Evolutionary conservation across 2,888 invertebrate genomes (phyloP).

Genomic region (Icerya purchasi): DNA sequence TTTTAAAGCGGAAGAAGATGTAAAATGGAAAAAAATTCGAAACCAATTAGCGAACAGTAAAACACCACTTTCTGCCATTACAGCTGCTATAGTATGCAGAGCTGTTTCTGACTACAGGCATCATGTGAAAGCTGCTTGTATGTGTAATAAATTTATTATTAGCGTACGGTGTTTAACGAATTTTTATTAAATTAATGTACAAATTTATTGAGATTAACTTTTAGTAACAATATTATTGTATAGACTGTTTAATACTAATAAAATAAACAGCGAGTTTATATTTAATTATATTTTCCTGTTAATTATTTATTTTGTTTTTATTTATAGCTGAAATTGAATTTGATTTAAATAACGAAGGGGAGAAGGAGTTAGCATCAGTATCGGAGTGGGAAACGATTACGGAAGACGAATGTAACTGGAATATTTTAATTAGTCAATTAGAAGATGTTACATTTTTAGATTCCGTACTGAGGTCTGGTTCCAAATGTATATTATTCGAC

Average conservation of each 20-base stretch:
- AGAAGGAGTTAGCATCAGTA: conserved; percentile 8
- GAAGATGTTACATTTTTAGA: conserved; percentile 69
- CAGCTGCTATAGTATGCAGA: conserved; percentile 63
- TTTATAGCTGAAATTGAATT: conserved; percentile 3
- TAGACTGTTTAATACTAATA: too few relatives aligned
- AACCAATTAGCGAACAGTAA: conserved; percentile 14
- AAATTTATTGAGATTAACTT: too few relatives aligned
- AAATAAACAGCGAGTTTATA: not conserved
- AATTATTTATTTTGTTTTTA: not conserved
- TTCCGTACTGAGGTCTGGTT: conserved; percentile 17
- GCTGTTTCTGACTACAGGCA: conserved; percentile 33
- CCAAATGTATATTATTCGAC: too few relatives aligned
- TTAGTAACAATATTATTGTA: too few relatives aligned
- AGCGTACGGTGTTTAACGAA: not conserved
- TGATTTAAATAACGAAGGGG: conserved; percentile 15
- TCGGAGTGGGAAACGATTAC: conserved; percentile 16
- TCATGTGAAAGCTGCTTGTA: conserved; percentile 4
- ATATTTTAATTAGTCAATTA: conserved; percentile 61
- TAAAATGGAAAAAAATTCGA: conserved; percentile 13
- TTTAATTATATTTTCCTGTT: not conserved
- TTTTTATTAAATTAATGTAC: not conserved
- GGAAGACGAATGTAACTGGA: conserved; percentile 47
- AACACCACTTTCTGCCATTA: conserved; percentile 53
- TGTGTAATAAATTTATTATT: not conserved
- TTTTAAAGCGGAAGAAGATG: conserved; percentile 8